phyloP scores from a whole-genome alignment of 2,797 vertebrate genomes.

The Myotis vivesi region DNA sequence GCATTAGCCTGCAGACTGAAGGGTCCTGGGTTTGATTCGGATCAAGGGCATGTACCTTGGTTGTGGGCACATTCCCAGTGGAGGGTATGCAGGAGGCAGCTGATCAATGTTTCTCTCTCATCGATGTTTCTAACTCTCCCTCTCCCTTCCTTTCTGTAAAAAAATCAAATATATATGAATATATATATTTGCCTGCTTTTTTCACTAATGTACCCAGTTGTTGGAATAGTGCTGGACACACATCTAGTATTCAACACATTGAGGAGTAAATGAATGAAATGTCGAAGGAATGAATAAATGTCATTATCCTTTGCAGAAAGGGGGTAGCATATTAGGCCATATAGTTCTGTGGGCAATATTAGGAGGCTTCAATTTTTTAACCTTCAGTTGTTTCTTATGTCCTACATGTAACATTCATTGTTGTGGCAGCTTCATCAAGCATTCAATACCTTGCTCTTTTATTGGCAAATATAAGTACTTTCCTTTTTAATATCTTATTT shows the following conservation, averaged over 20 bases:
- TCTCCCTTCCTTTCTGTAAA: too few species aligned
- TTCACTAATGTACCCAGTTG: not conserved
- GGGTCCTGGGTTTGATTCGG: too few species aligned
- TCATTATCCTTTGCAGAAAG: not conserved
- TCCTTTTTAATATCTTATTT: constrained; percentile 37
- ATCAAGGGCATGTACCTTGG: too few species aligned
- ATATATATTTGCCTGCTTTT: not conserved
- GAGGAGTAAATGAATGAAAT: not conserved
- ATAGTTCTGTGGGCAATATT: not conserved
- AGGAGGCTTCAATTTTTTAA: not conserved
- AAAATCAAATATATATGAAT: too few species aligned
- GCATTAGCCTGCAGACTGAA: too few species aligned
- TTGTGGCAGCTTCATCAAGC: constrained; percentile 16
- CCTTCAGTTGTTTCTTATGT: not conserved
- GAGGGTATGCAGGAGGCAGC: too few species aligned
- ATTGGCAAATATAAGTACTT: not conserved
- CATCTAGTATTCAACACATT: not conserved
- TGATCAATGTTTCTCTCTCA: too few species aligned
- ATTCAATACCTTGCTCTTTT: not conserved
- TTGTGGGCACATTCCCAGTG: too few species aligned
- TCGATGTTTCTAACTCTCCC: too few species aligned
- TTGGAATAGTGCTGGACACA: not conserved
- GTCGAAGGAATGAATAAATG: not conserved
- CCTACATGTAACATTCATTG: constrained; percentile 52
- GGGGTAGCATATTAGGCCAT: not conserved